These are phyloP conservation scores for Chromis chromis DNA, from an alignment of 2,797 vertebrate genomes.

Conservation along the genomic window DNA sequence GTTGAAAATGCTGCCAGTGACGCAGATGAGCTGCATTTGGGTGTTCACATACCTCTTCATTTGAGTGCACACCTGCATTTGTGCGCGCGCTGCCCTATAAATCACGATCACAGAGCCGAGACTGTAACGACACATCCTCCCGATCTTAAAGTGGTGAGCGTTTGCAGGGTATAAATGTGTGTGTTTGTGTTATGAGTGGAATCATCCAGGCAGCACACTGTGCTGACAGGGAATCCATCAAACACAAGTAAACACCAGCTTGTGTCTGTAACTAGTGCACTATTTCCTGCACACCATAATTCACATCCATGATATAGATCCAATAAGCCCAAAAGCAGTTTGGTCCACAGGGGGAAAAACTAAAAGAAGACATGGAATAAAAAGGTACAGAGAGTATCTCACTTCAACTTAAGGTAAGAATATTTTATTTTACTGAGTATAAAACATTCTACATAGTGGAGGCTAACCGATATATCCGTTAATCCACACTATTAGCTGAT, in stretches of 20 bases:
- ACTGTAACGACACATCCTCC: constrained; percentile 31
- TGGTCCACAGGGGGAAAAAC: background rate
- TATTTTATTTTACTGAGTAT: background rate
- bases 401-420: background rate
- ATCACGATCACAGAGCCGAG: constrained; percentile 39
- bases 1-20: constrained; percentile 8
- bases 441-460: background rate
- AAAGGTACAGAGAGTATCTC: background rate
- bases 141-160: constrained; percentile 32
- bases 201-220: constrained; percentile 4
- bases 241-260: constrained; percentile 40
- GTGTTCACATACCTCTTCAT: constrained; percentile 22
- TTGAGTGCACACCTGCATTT: constrained; percentile 1
- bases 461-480: too few species aligned
- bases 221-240: constrained; percentile 52
- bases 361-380: background rate
- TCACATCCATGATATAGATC: constrained; percentile 17
- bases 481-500: too few species aligned
- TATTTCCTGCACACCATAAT: constrained; percentile 12
- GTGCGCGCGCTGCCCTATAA: constrained; percentile 31
- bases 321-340: background rate
- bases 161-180: background rate
- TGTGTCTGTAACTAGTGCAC: constrained; percentile 17
- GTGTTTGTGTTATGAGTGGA: constrained; percentile 8
- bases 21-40: constrained; percentile 10